Conservation (phyloP, 2,888 invertebrate genomes). For the Phymatocera aterrima region DNA sequence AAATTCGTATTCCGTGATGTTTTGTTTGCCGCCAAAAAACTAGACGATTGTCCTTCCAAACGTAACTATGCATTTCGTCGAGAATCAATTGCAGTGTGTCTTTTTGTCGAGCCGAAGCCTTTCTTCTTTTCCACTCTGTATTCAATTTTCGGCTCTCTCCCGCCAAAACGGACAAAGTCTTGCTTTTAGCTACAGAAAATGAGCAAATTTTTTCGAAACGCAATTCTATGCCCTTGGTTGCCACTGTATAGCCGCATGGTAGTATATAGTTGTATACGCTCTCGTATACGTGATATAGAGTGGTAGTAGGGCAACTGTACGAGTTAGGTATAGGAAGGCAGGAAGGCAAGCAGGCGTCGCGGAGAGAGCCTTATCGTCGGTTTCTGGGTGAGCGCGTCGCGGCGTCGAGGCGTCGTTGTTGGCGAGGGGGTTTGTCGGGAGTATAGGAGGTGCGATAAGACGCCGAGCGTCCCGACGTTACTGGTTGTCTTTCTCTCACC, state of each 20-base stretch:
- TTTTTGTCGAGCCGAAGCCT: too few relatives aligned
- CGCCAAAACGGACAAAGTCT: too few relatives aligned
- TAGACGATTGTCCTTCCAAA: too few relatives aligned
- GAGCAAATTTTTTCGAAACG: slow-evolving; percentile 4
- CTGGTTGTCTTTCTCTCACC: slow-evolving; percentile 61
- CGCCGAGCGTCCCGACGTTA: slow-evolving; percentile 59
- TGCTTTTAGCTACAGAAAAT: too few relatives aligned
- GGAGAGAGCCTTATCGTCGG: slow-evolving; percentile 72
- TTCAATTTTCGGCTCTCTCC: background rate
- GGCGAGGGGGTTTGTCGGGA: slow-evolving; percentile 53
- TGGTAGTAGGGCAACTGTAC: slow-evolving; percentile 16
- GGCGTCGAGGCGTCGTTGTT: slow-evolving; percentile 69
- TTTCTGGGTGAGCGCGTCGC: slow-evolving; percentile 72
- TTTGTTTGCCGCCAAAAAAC: too few relatives aligned
- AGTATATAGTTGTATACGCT: background rate
- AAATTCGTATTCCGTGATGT: too few relatives aligned
- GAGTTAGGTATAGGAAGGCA: slow-evolving; percentile 50
- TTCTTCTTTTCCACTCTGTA: too few relatives aligned
- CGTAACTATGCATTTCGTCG: too few relatives aligned
- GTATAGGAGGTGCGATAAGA: slow-evolving; percentile 66
- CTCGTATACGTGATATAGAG: too few relatives aligned
- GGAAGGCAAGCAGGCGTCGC: slow-evolving; percentile 63
- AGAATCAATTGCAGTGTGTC: too few relatives aligned
- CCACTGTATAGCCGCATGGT: background rate
- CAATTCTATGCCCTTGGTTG: background rate